phyloP scores from a whole-genome alignment of 2,113 vertebrate species.

The Egretta garzetta region DNA sequence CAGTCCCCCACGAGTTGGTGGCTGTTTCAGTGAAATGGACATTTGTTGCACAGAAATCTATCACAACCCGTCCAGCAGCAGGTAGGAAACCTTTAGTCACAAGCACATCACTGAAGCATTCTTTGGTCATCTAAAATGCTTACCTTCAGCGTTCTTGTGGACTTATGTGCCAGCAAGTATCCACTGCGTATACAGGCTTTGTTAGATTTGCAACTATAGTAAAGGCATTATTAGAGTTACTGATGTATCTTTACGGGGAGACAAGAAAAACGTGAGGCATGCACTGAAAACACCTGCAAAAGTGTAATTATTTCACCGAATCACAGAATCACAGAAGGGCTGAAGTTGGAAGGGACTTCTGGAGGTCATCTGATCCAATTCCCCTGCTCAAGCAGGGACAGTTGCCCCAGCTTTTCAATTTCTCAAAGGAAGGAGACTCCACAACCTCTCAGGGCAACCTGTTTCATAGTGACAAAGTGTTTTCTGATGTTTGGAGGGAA shows the following conservation, averaged over 20 bases:
- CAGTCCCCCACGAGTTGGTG: rapidly evolving
- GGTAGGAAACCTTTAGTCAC: not conserved
- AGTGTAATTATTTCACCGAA: not conserved
- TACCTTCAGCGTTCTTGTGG: not conserved
- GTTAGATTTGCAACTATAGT: not conserved
- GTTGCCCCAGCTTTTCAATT: not conserved
- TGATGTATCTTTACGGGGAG: not conserved
- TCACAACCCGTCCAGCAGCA: not conserved
- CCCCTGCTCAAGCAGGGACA: not conserved
- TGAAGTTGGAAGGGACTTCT: not conserved
- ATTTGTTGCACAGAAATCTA: not conserved
- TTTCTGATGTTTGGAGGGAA: not conserved
- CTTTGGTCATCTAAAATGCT: not conserved
- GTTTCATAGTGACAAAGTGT: not conserved
- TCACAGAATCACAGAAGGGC: not conserved
- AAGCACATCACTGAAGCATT: not conserved
- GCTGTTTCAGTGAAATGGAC: not conserved
- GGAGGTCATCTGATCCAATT: not conserved
- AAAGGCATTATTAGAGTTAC: not conserved
- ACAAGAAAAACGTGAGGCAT: not conserved
- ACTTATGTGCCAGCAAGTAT: not conserved
- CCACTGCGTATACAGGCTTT: not conserved
- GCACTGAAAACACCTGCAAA: not conserved
- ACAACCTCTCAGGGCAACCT: not conserved
- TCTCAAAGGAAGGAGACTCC: not conserved